Conservation (phyloP, 2,797 vertebrate genomes). For the Galaxias olidus region DNA sequence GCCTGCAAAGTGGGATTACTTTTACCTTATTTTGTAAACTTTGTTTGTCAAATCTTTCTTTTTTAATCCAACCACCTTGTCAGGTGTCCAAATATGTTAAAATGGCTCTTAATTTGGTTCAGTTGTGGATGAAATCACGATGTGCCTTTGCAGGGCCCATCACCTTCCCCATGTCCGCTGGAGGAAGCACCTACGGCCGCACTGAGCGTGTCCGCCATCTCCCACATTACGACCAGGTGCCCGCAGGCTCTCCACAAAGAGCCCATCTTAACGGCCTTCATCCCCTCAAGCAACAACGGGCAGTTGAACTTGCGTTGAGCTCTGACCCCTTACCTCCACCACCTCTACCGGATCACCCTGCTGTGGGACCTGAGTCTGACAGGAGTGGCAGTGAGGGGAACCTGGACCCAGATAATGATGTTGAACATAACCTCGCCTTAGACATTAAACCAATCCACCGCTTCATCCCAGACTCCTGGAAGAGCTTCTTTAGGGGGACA, state of each 20-base stretch:
- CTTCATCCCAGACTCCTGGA: slow-evolving; percentile 91
- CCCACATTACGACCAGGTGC: slow-evolving; percentile 75
- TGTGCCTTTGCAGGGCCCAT: slow-evolving; percentile 58
- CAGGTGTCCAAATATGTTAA: no score
- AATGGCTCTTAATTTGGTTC: no score
- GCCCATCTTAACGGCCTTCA: slow-evolving; percentile 31
- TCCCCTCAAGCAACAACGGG: slow-evolving; percentile 58
- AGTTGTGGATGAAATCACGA: no score
- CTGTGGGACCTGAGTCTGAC: slow-evolving; percentile 78
- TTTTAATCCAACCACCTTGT: neutral
- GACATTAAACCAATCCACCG: slow-evolving; percentile 90
- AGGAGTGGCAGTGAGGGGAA: slow-evolving; percentile 72
- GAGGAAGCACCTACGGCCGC: slow-evolving; percentile 62
- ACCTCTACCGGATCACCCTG: slow-evolving; percentile 84
- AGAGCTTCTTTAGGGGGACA: slow-evolving; percentile 81
- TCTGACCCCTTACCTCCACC: slow-evolving; percentile 86
- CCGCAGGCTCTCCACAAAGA: slow-evolving; percentile 49
- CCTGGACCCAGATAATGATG: slow-evolving; percentile 39
- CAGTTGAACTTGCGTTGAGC: slow-evolving; percentile 68
- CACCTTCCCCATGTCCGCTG: slow-evolving; percentile 75
- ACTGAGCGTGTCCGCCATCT: slow-evolving; percentile 63
- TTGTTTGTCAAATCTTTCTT: neutral
- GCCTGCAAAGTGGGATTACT: neutral
- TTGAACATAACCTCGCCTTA: slow-evolving; percentile 71
- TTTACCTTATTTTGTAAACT: neutral